These are phyloP conservation scores for Ochropleura leucogaster DNA, from an alignment of 2,888 invertebrate genomes.

Conservation along the genomic window DNA sequence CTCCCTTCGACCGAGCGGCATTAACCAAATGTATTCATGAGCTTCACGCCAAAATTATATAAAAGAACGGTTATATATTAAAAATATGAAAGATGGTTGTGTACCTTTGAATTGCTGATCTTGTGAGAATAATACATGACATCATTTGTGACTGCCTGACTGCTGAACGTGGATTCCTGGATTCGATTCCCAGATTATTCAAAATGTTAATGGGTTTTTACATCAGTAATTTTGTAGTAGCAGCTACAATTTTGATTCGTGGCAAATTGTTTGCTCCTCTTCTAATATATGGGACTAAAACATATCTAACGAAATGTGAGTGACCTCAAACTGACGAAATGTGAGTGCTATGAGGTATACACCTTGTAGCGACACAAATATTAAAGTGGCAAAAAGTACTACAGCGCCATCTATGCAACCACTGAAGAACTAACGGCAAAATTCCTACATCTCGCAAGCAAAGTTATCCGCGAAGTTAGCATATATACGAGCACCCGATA, in stretches of 20 bases:
- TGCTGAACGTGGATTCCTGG: background rate
- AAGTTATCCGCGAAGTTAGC: too few species aligned
- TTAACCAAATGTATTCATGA: conserved; percentile 82
- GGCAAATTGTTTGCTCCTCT: too few species aligned
- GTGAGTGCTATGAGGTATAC: background rate
- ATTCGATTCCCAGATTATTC: background rate
- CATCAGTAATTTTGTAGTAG: background rate
- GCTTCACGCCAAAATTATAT: conserved; percentile 63
- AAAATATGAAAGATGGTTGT: conserved; percentile 45
- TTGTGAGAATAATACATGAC: background rate
- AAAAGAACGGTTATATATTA: conserved; percentile 53
- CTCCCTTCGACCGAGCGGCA: conserved; percentile 67
- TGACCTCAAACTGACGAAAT: background rate
- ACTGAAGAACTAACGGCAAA: too few species aligned
- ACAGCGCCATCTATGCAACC: too few species aligned
- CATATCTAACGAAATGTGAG: too few species aligned
- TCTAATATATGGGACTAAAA: too few species aligned
- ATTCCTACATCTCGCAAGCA: too few species aligned
- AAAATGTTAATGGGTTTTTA: background rate
- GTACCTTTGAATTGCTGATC: background rate
- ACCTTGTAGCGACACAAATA: too few species aligned
- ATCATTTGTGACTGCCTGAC: background rate
- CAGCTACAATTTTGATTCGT: background rate
- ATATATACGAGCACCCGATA: too few species aligned
- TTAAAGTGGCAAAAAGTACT: too few species aligned